These are phyloP conservation scores for Drosophila erecta DNA, from an alignment of 1,140 invertebrate genomes.

Conservation along the genomic window DNA sequence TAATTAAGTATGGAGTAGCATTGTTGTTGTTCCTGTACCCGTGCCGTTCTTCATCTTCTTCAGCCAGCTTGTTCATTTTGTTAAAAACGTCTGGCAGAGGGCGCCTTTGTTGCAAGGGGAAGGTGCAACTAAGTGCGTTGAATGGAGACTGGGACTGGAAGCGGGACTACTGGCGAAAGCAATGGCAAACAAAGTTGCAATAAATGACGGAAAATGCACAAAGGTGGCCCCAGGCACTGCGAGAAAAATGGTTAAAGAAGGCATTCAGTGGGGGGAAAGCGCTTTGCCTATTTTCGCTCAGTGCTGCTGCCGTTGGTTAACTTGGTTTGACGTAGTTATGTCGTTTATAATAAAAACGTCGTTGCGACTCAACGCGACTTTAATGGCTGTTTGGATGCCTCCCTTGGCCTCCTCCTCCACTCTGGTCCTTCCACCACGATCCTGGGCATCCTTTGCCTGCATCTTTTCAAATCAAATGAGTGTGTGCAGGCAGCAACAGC, in stretches of 20 bases:
- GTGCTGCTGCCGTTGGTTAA: conserved; percentile 57
- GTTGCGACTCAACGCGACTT: conserved; percentile 71
- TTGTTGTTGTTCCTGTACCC: conserved; percentile 42
- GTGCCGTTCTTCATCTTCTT: conserved; percentile 22
- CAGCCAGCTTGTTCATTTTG: conserved; percentile 58
- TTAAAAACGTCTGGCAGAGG: conserved; percentile 56
- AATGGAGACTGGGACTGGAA: conserved; percentile 14
- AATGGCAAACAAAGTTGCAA: conserved; percentile 75
- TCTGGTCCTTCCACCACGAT: not conserved
- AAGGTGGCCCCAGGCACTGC: conserved; percentile 38
- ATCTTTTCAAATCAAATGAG: conserved; percentile 81
- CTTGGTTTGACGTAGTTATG: conserved; percentile 81
- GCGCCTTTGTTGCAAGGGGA: conserved; percentile 56
- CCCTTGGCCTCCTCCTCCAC: not conserved
- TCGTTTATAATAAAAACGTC: conserved; percentile 80
- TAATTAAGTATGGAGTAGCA: conserved; percentile 83
- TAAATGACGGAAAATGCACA: conserved; percentile 78
- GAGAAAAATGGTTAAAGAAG: conserved; percentile 1
- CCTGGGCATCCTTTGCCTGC: conserved; percentile 45
- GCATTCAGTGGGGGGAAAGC: too few relatives aligned
- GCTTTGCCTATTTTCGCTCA: conserved; percentile 26
- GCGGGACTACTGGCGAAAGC: not conserved
- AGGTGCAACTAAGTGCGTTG: conserved; percentile 66
- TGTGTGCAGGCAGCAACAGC: conserved; percentile 33
- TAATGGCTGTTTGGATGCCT: conserved; percentile 70